Evolutionary conservation across 2,113 vertebrate genomes (phyloP).

Genomic region (Athene cunicularia): DNA sequence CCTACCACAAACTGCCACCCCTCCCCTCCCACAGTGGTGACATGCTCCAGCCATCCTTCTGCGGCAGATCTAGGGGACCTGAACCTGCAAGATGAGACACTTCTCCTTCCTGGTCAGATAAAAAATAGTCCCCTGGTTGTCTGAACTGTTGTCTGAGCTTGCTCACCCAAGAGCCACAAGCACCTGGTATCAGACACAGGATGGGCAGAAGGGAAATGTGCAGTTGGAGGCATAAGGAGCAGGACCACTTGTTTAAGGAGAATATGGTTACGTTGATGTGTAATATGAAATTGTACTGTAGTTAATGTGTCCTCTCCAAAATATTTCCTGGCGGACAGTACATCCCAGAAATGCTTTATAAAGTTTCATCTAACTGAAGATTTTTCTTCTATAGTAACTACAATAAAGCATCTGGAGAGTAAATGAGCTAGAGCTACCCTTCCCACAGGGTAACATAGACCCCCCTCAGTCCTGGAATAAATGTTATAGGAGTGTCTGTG

Average conservation of each 20-base stretch:
- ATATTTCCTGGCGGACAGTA: not conserved
- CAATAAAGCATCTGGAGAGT: not conserved
- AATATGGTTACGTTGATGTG: accelerated
- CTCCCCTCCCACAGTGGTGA: accelerated
- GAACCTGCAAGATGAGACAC: not conserved
- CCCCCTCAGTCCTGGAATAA: constrained; percentile 30
- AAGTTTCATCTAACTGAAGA: not conserved
- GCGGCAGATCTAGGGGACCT: not conserved
- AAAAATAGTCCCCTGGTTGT: not conserved
- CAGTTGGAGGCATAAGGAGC: not conserved
- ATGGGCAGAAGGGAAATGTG: not conserved
- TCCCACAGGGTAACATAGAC: constrained; percentile 20
- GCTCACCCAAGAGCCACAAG: not conserved
- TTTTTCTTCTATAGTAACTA: not conserved
- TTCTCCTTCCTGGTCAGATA: not conserved
- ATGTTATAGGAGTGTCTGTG: not conserved
- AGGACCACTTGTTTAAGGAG: not conserved
- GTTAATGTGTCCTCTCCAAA: not conserved
- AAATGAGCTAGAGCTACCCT: not conserved
- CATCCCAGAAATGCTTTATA: not conserved
- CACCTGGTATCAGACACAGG: not conserved
- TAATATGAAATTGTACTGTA: not conserved
- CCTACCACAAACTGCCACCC: not conserved
- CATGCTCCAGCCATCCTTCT: accelerated
- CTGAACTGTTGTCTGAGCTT: not conserved